Evolutionary conservation across 2,113 vertebrate species (phyloP), one percentile per base, ranked within the genome.

Genomic region (Crypturellus undulatus): DNA sequence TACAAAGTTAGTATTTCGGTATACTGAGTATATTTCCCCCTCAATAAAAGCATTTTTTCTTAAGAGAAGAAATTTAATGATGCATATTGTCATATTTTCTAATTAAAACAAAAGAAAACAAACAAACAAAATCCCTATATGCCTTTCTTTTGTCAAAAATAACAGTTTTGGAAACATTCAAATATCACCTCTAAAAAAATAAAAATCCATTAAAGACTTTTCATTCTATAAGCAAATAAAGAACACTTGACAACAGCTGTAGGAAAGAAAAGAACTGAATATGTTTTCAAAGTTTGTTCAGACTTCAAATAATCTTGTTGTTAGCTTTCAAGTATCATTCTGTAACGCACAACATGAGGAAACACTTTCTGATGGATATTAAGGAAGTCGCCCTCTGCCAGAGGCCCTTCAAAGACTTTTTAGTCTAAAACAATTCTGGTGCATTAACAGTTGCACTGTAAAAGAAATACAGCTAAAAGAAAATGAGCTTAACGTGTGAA

Each of bases 291-390:
- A 94, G 89, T 69, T 77, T 94, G 84, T 45, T 85, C 81, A 63
- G 70, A 93, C 80, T 95, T 93, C 87, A 94, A 92, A 94, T 77
- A 87, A 67, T 65, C 76, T 83, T 94, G 90, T 87, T 83, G 87
- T 64, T 38, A 76, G 87, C 65, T 85, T 94, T 95, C 90, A 95
- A 95, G 64, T 43, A 83, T 86, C 93, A 78, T 11, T 1, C 47
- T 78, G 60, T 2, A 75, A 91, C 73, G 87, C 72, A 78, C 85
- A 94, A 94, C 91, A 90, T 22, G 42, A 94, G 82, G 93, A 96
- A 92, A 52, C 62, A 58, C 93, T 83, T 95, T 90, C 79, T 86
- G 82, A 90, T 40, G 85, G 82, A 75, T 91, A 71, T 58, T 68
- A 68, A 92, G 79, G 76, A 85, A 87, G 68, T 15, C 14, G 30